Conservation (phyloP, 2,797 vertebrate genomes). For the Diplodus puntazzo region DNA sequence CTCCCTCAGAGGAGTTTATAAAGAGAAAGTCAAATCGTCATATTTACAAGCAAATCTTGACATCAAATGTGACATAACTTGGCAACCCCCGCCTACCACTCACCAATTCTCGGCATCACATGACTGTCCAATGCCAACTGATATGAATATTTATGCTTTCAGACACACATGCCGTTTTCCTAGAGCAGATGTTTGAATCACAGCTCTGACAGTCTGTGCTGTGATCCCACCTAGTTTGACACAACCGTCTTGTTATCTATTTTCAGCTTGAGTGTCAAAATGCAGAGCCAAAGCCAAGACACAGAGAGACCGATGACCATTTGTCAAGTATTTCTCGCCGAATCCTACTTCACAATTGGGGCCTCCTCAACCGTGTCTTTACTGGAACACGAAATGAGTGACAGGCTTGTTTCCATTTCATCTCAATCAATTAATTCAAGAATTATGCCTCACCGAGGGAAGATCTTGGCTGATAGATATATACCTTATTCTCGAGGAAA, state of each 20-base stretch:
- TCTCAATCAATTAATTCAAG: not conserved
- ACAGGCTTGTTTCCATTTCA: not conserved
- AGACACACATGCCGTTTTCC: constrained; percentile 52
- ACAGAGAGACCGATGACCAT: not conserved
- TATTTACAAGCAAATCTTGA: constrained; percentile 32
- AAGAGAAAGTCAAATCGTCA: not conserved
- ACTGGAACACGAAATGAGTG: not conserved
- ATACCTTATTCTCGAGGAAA: not conserved
- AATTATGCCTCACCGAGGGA: not conserved
- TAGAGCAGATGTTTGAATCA: constrained; percentile 69
- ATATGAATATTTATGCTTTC: constrained; percentile 47
- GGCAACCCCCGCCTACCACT: constrained; percentile 3
- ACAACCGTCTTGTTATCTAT: constrained; percentile 62
- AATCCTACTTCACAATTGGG: not conserved
- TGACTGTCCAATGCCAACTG: constrained; percentile 19
- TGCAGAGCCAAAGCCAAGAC: constrained; percentile 37
- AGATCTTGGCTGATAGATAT: not conserved
- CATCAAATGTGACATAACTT: constrained; percentile 27
- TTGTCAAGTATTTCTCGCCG: constrained; percentile 22
- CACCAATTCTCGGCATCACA: constrained; percentile 22
- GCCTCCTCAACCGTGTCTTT: not conserved
- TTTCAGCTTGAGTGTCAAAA: constrained; percentile 64
- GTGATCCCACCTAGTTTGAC: constrained; percentile 68
- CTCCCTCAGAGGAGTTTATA: not conserved
- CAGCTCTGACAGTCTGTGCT: constrained; percentile 53